Evolutionary conservation across 2,797 vertebrate species (phyloP), one percentile per base, ranked within the genome.

Genomic region (Oryzias dopingdopingensis): DNA sequence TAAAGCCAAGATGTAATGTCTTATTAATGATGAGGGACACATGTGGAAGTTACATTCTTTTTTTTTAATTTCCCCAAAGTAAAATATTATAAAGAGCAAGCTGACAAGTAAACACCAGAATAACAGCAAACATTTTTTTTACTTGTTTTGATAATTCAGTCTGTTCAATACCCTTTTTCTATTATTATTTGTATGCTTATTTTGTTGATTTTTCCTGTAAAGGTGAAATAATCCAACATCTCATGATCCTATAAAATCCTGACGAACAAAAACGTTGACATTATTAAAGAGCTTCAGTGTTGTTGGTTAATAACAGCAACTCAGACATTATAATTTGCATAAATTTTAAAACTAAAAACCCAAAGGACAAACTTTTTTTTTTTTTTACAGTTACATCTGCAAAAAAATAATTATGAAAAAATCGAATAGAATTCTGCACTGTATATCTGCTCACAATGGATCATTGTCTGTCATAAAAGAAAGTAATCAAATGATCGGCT

Each of bases 401-500:
- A 18, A 45, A 6, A 10, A 55, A 37, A 12, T 13, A 3, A 37
- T 37, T 2, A 22, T 22, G 20, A 22, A 22, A 22, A 22, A 22
- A 18, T 18, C 1, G 1, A 18, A 12, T 37, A 13, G 3, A 26
- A 37, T 37, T 37, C 8, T 14, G 18, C 18, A 22, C 45, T 47
- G 13, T 6, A 22, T 47, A 23, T 47, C 18, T 47, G 18, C 20
- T 6, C 41, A 68, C 55, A 56, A 48, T 65, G 32, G 60, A 52
- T 71, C 16, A 55, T 74, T 71, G 70, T 49, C 61, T 63, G 64
- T 74, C 71, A 62, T 56, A 53, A 24, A 64, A 52, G 62, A 70
- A 67, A 42, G 48, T 81, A 81, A 85, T 81, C 75, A 80, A 55
- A 69, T 55, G 18, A 78, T 67, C 43, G 52, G 56, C 58, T 51